Base-by-base conservation (phyloP, 2,797 vertebrate genomes). In the Gallinago nigripennis region DNA sequence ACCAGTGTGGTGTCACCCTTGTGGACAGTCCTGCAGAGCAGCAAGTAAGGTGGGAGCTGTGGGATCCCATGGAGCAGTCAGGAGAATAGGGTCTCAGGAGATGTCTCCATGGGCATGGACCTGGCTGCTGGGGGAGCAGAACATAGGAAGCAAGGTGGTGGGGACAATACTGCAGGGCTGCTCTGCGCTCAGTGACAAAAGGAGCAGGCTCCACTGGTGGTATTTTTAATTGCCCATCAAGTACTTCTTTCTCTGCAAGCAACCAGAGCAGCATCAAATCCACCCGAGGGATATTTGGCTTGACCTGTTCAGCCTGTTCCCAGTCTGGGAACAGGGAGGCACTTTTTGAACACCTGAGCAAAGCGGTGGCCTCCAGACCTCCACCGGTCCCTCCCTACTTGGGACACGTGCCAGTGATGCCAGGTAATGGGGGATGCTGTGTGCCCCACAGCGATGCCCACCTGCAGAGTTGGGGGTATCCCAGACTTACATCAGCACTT, bases 401-500 rank as follows among this genome's bases (percentile, higher is more conserved):
- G n/a, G 86, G 72, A 78, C 37, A 48, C 5, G 2, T 13, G 17
- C n/a, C 43, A 37, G 30, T 27, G 51, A 79, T 70, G n/a, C 69
- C 5, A 2, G 0, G 0, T 31, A 63, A 15, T 13, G 24, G 25
- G 37, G 16, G 24, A 41, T 23, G 70, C 20, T 77, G 51, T 68
- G 53, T 1, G 1, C 28, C 50, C 54, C n/a, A 20, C 8, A 17
- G 50, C 33, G 9, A 12, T 6, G 48, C 50, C 65, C 82, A 41
- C 24, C n/a, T 19, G 9, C 71, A 5, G 19, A 31, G 15, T 4
- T 8, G 12, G 45, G 24, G 25, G 18, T 61, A 12, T 24, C 39
- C 61, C 61, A 60, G 37, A 21, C 33, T 72, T 57, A 39, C 0
- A 4, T 2, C 0, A 0, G 8, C 1, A 2, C 57, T 57, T 0